These are phyloP conservation scores for Drosophila lacicola DNA, from an alignment of 2,888 invertebrate species.

Conservation along the genomic window DNA sequence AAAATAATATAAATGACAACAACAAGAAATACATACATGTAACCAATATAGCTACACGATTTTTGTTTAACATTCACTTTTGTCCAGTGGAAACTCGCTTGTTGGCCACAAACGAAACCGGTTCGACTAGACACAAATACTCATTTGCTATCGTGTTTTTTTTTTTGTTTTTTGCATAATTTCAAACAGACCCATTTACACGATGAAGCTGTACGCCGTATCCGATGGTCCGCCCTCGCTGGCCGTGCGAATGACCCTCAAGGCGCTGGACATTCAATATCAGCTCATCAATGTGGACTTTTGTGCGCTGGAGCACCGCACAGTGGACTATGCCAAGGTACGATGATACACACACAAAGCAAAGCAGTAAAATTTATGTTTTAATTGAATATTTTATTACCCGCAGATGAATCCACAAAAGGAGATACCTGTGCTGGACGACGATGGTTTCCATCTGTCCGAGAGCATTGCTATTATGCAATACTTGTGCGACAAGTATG, in stretches of 20 bases:
- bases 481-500: slow-evolving; percentile 92
- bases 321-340: slow-evolving; percentile 89
- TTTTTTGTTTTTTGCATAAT: slow-evolving; percentile 3
- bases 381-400: background rate
- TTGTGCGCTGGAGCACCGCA: slow-evolving; percentile 91
- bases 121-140: slow-evolving; percentile 42
- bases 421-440: slow-evolving; percentile 92
- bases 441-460: slow-evolving; percentile 91
- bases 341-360: slow-evolving; percentile 6
- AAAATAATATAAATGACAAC: background rate
- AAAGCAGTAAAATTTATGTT: background rate
- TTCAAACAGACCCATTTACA: slow-evolving; percentile 67
- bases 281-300: slow-evolving; percentile 89
- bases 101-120: slow-evolving; percentile 51
- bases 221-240: slow-evolving; percentile 92
- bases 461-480: slow-evolving; percentile 89
- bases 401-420: slow-evolving; percentile 91
- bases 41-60: slow-evolving; percentile 34
- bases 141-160: slow-evolving; percentile 26
- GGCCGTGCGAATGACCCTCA: slow-evolving; percentile 89
- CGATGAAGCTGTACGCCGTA: slow-evolving; percentile 89
- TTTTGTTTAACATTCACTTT: slow-evolving; percentile 58
- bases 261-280: slow-evolving; percentile 88
- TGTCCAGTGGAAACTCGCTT: slow-evolving; percentile 28
- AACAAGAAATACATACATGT: slow-evolving; percentile 8